phyloP scores from a whole-genome alignment of 2,797 vertebrate genomes.

The Masticophis lateralis region DNA sequence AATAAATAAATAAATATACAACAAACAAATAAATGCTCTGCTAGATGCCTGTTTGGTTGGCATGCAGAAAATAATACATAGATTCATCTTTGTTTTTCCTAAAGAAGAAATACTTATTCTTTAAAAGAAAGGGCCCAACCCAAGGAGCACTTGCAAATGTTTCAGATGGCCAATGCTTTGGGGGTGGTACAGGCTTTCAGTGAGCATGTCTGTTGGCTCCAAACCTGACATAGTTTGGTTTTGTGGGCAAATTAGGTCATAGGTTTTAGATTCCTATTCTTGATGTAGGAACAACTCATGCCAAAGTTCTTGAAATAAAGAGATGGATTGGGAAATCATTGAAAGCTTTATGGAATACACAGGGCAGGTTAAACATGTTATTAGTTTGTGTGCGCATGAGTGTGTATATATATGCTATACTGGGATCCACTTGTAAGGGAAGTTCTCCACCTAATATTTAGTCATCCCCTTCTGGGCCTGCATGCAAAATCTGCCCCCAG shows the following conservation, averaged over 20 bases:
- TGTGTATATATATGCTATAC: not conserved
- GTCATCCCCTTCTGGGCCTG: not conserved
- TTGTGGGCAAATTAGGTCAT: not conserved
- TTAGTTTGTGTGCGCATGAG: not conserved
- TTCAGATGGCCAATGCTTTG: not conserved
- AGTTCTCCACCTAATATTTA: not conserved
- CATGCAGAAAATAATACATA: not conserved
- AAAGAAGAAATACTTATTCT: not conserved
- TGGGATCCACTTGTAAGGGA: not conserved
- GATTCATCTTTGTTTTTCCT: not conserved
- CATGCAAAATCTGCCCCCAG: not conserved
- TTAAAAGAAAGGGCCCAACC: not conserved
- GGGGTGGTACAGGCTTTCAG: not conserved
- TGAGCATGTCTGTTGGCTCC: not conserved
- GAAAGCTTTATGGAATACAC: not conserved
- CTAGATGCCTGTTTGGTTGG: not conserved
- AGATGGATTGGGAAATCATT: too few relatives aligned
- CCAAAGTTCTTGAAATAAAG: not conserved
- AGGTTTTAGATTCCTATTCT: not conserved
- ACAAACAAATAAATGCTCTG: not conserved
- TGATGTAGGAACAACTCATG: not conserved
- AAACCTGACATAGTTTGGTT: not conserved
- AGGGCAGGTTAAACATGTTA: not conserved
- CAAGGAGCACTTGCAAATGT: not conserved
- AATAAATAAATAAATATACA: not conserved